Percentiles rank a stretch among this genome's conserved stretches.
phyloP scores from a whole-genome alignment of 2,113 vertebrate species.

The Paralichthys olivaceus region DNA sequence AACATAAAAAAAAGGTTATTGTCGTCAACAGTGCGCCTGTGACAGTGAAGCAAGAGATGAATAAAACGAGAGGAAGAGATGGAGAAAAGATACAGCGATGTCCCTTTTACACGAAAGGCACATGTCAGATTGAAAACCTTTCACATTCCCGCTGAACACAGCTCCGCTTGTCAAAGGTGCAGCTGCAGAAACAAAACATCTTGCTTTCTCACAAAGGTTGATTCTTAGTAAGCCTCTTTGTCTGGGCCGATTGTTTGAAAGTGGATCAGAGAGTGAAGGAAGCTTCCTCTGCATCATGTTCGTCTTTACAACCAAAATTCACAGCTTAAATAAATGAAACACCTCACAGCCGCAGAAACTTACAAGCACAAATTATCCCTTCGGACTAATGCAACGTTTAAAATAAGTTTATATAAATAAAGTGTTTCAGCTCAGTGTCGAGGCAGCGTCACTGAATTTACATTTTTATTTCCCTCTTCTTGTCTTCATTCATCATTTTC shows the following conservation, averaged over 20 bases:
- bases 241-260: conserved; percentile 21
- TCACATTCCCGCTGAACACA: conserved; percentile 23
- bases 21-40: conserved; percentile 14
- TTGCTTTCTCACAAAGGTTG: conserved; percentile 3
- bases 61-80: conserved; percentile 13
- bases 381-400: conserved; percentile 35
- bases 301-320: conserved; percentile 55
- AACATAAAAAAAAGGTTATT: conserved; percentile 8
- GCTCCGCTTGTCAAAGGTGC: conserved; percentile 21
- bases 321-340: conserved; percentile 69
- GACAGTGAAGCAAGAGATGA: conserved; percentile 17
- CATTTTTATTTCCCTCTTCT: conserved; percentile 5
- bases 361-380: conserved; percentile 41
- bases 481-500: background rate
- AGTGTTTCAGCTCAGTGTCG: conserved; percentile 21
- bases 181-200: conserved; percentile 22
- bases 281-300: conserved; percentile 18
- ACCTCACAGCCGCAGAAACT: conserved; percentile 37
- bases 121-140: conserved; percentile 51
- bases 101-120: conserved; percentile 70
- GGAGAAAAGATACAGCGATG: conserved; percentile 26
- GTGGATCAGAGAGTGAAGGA: conserved; percentile 3
- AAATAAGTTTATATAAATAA: conserved; percentile 42
- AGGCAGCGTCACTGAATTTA: conserved; percentile 9
- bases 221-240: conserved; percentile 26